A percentile compares a stretch with the other conserved stretches of the same genome.
phyloP scores from a whole-genome alignment of 2,797 vertebrate genomes.

The Danio tinwini region DNA sequence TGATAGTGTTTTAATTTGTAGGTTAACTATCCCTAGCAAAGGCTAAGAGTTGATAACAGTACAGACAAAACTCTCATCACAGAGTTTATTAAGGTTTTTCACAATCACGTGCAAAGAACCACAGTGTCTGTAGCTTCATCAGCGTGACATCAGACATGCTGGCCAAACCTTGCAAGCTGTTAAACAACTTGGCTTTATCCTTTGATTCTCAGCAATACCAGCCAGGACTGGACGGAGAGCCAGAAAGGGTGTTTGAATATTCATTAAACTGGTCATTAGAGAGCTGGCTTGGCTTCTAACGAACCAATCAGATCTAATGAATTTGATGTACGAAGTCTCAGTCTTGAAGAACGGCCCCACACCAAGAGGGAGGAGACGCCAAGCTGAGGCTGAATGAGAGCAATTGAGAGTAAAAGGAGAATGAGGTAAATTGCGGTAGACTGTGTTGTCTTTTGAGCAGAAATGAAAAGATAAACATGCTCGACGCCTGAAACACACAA shows the following conservation, averaged over 20 bases:
- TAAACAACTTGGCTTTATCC: constrained; percentile 65
- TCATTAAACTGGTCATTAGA: constrained; percentile 65
- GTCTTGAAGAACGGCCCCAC: constrained; percentile 53
- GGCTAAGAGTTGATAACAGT: neutral
- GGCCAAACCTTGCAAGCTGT: constrained; percentile 63
- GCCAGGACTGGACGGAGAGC: constrained; percentile 57
- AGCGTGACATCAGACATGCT: constrained; percentile 45
- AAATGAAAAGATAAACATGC: constrained; percentile 7
- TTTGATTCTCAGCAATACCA: constrained; percentile 51
- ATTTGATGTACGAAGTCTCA: constrained; percentile 55
- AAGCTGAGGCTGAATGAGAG: constrained; percentile 63
- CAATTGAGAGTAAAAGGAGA: constrained; percentile 57
- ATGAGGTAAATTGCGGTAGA: constrained; percentile 44
- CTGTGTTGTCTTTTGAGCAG: constrained; percentile 15
- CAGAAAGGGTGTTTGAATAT: constrained; percentile 65
- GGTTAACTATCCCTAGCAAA: neutral
- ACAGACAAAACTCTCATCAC: neutral
- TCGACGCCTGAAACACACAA: constrained; percentile 9
- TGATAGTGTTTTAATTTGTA: neutral
- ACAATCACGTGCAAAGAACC: constrained; percentile 33
- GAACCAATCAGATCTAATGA: constrained; percentile 65
- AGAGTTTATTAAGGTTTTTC: neutral
- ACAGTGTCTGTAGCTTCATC: constrained; percentile 43
- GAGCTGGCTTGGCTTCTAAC: constrained; percentile 63
- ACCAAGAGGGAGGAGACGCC: constrained; percentile 41